Percentiles rank a stretch among this genome's conserved stretches.
These are phyloP conservation scores for Tillus elongatus DNA, from an alignment of 2,888 invertebrate genomes.

Conservation along the genomic window DNA sequence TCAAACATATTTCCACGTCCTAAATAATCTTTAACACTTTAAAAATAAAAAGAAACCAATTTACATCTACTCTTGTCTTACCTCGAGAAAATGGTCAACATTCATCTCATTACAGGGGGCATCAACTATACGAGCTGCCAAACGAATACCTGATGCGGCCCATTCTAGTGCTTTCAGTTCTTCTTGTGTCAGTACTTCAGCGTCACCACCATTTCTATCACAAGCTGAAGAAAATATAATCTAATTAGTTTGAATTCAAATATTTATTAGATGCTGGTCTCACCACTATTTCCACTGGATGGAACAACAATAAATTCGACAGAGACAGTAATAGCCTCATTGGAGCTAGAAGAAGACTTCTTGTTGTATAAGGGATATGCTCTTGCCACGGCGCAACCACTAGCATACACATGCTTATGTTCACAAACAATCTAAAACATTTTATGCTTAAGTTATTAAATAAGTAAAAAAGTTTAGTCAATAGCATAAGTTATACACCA, in stretches of 20 bases:
- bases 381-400: conserved; percentile 71
- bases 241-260: conserved; percentile 5
- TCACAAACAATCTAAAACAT: conserved; percentile 62
- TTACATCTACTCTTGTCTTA: too few relatives aligned
- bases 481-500: too few relatives aligned
- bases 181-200: conserved; percentile 40
- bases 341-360: conserved; percentile 40
- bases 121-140: conserved; percentile 76
- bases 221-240: conserved; percentile 8
- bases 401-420: conserved; percentile 65
- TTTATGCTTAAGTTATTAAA: background rate
- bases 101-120: conserved; percentile 79
- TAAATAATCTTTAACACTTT: too few relatives aligned
- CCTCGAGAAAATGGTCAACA: conserved; percentile 68
- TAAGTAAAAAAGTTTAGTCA: too few relatives aligned
- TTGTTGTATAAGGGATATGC: conserved; percentile 65
- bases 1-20: too few relatives aligned
- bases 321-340: conserved; percentile 41
- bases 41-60: too few relatives aligned
- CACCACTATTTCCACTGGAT: background rate
- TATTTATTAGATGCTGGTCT: conserved; percentile 3
- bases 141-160: conserved; percentile 55
- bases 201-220: conserved; percentile 16
- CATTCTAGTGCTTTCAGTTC: conserved; percentile 50
- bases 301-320: conserved; percentile 48